Evolutionary conservation across 2,888 invertebrate species (phyloP), one percentile per base, ranked within the genome.

Genomic region (Subacronicta megacephala): DNA sequence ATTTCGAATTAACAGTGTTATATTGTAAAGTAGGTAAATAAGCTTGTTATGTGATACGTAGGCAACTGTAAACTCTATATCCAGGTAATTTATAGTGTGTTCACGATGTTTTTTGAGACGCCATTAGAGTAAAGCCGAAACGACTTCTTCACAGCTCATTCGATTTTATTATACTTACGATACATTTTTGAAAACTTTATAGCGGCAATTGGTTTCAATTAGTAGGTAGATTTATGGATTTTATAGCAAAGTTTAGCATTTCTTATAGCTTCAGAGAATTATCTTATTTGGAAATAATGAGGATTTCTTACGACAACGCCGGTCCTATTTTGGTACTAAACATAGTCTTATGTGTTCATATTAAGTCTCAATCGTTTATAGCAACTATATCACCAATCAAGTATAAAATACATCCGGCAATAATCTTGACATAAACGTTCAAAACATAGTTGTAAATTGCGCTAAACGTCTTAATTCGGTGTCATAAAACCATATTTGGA

Each of bases 391-490:
- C 20, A 47, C 37, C 51, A 62, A 68, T 52, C 31, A 56, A 15
- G 26, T 36, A 41, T 16, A 40, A 36, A 44, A 35, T 5, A 55
- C 41, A 54, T 49, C 40, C 52, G 40, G 46, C n/a, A 45, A 44
- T 52, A n/a, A 41, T 47, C 9, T 60, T 44, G 52, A 52, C 36
- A 35, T 36, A 16, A 35, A 33, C n/a, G n/a, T 41, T 36, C 18
- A 17, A 60, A 52, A 66, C 16, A 47, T 9, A 29, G 36, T 37
- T 47, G n/a, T 63, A 58, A 58, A 54, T 18, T 45, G 37, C 46
- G 47, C 31, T 67, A 62, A 77, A 64, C 44, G 60, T 59, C 59
- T 55, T 59, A 67, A 75, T 73, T 62, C 44, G 41, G 54, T 16
- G 43, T 50, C 31, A 10, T 62, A 62, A 57, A 72, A 42, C 59